These are phyloP conservation scores for Lysiphlebus fabarum DNA, from an alignment of 1,140 invertebrate species.

Conservation along the genomic window DNA sequence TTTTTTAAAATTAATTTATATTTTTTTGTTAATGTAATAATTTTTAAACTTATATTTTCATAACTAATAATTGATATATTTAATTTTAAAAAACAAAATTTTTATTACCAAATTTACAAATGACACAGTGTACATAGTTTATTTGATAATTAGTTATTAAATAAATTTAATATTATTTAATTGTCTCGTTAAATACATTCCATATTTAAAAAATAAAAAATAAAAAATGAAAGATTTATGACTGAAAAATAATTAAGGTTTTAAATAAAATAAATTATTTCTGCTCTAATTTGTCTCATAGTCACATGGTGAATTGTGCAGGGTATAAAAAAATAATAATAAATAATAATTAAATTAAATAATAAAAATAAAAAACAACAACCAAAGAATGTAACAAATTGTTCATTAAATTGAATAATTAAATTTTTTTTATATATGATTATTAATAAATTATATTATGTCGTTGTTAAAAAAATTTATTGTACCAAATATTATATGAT, in stretches of 20 bases:
- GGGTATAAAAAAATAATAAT: constrained; percentile 26
- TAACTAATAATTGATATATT: too few relatives aligned
- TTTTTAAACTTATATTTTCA: too few relatives aligned
- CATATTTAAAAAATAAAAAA: constrained; percentile 6
- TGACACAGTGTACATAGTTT: constrained; percentile 22
- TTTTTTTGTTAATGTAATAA: too few relatives aligned
- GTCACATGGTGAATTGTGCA: constrained; percentile 29
- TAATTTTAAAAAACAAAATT: background rate
- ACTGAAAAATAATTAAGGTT: background rate
- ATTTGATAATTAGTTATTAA: constrained; percentile 15
- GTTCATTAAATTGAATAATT: constrained; percentile 32
- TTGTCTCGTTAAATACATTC: constrained; percentile 20
- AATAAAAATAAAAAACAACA: constrained; percentile 13
- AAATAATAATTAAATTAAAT: constrained; percentile 15
- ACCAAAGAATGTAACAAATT: constrained; percentile 24
- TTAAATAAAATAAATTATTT: constrained; percentile 8
- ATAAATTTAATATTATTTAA: constrained; percentile 5
- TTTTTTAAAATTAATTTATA: too few relatives aligned
- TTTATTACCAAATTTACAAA: constrained; percentile 4
- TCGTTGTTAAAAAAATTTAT: constrained; percentile 31
- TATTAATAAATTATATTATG: constrained; percentile 49
- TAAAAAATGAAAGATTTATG: constrained; percentile 3
- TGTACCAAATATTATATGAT: background rate
- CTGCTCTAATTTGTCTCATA: constrained; percentile 25
- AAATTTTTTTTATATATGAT: constrained; percentile 44